Percentiles rank a stretch among this genome's conserved stretches.
Evolutionary conservation across 2,888 invertebrate species (phyloP).

Genomic region (Acanthosepion lycidas): DNA sequence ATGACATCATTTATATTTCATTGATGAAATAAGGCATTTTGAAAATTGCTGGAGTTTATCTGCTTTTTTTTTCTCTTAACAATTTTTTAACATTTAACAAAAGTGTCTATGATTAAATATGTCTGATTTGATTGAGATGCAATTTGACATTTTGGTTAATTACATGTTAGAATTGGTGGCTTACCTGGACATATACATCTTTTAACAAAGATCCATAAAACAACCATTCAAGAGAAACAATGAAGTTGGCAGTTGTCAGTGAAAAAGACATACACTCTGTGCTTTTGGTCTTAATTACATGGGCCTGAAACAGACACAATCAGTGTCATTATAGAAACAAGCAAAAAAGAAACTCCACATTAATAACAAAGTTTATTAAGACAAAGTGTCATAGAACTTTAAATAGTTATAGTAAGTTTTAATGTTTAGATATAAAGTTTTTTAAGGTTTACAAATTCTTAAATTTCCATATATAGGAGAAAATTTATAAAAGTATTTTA

Average conservation of each 20-base stretch:
- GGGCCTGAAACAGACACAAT: slow-evolving; percentile 78
- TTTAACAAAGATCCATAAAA: slow-evolving; percentile 85
- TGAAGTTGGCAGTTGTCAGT: slow-evolving; percentile 86
- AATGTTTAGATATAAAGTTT: neutral
- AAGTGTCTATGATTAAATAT: too few relatives aligned
- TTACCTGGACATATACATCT: slow-evolving; percentile 85
- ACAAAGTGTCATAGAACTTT: too few relatives aligned
- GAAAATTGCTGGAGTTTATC: too few relatives aligned
- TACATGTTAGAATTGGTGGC: slow-evolving; percentile 52
- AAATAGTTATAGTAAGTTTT: neutral
- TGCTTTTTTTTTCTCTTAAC: too few relatives aligned
- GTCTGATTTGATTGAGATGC: too few relatives aligned
- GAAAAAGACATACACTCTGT: slow-evolving; percentile 91
- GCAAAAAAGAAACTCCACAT: neutral
- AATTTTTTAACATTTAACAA: too few relatives aligned
- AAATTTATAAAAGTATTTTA: neutral
- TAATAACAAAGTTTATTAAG: neutral
- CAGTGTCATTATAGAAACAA: slow-evolving; percentile 47
- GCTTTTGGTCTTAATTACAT: slow-evolving; percentile 86
- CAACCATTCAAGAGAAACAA: slow-evolving; percentile 87
- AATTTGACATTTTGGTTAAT: neutral
- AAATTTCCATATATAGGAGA: neutral
- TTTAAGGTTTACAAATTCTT: neutral
- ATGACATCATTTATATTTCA: too few relatives aligned
- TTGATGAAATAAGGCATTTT: too few relatives aligned